These are phyloP conservation scores for Tinea semifulvella DNA, from an alignment of 2,888 invertebrate species.

Conservation along the genomic window DNA sequence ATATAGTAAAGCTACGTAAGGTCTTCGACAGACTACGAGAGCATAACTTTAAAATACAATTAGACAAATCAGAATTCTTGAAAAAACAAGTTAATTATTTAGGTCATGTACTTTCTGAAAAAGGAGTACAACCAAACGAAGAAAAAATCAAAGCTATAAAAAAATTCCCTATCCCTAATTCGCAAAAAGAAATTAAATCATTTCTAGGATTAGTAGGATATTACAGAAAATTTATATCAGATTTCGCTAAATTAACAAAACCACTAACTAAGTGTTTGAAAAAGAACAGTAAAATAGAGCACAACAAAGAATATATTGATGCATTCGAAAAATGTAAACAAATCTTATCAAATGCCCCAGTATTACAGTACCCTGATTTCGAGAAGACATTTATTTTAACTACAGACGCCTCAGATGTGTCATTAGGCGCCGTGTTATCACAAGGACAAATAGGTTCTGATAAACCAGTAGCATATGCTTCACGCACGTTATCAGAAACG, in stretches of 20 bases:
- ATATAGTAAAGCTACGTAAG: conserved; percentile 17
- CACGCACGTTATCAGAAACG: too few species aligned
- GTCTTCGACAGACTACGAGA: conserved; percentile 19
- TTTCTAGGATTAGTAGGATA: conserved; percentile 15
- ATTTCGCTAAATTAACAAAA: conserved; percentile 15
- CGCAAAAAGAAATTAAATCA: conserved; percentile 13
- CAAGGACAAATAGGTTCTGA: conserved; percentile 11
- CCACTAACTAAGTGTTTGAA: conserved; percentile 13
- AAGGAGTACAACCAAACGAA: conserved; percentile 19
- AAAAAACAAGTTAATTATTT: conserved; percentile 24
- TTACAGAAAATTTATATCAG: conserved; percentile 15
- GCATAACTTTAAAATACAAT: conserved; percentile 21
- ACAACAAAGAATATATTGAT: neutral
- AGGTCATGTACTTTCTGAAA: conserved; percentile 21
- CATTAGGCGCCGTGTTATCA: conserved; percentile 9
- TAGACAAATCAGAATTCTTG: conserved; percentile 24
- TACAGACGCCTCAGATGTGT: conserved; percentile 8
- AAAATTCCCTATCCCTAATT: conserved; percentile 14
- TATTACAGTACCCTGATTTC: conserved; percentile 28
- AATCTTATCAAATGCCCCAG: conserved; percentile 21
- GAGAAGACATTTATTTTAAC: conserved; percentile 16
- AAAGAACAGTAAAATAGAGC: conserved; percentile 3
- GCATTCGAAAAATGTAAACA: conserved; percentile 19
- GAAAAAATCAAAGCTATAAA: conserved; percentile 20
- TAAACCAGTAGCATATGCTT: conserved; percentile 13